Evolutionary conservation across 2,797 vertebrate genomes (phyloP), one percentile per base, ranked within the genome.

Genomic region (Sebastiscus albofasciatus): DNA sequence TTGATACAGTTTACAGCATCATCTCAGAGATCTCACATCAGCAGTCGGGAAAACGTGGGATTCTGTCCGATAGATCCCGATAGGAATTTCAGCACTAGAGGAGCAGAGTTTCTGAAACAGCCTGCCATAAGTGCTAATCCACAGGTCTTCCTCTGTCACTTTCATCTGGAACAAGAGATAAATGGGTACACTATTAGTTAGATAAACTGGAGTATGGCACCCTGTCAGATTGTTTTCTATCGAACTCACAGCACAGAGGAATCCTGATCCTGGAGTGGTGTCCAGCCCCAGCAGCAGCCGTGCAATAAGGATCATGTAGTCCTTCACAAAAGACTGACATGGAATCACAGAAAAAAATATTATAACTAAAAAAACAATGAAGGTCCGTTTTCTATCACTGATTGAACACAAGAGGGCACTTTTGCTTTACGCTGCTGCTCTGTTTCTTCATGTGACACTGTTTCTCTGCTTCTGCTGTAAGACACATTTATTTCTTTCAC

Each of bases 101-200:
- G 96, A 96, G 86, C 96, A 97, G 61, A 97, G 95, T 85, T 96
- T 97, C 93, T 97, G 96, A 85, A 96, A 97, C 9, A 97, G 91
- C 70, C 96, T 89, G 8, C 96, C 96, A 3, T 96, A 97, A 1
- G 95, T 96, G 1, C 95, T 77, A 29, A 97, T 97, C 96, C 96
- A 97, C n/a, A 97, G 86, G 79, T 97, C 96, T 59, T 95, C 95
- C 77, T 96, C 96, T 0, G 90, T 95, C 14, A 97, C 92, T 74
- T 93, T 96, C 94, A 97, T 96, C 96, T 97, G 77, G 16, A 72
- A 85, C 26, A 27, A 74, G 12, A 78, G 10, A 64, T 2, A 2
- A 24, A 60, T 3, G 6, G 1, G 12, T 36, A 18, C 3, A 5
- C 2, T 33, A 2, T 67, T 49, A 11, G 12, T 16, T 20, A 26